Evolutionary conservation across 1,140 invertebrate genomes (phyloP), one percentile per base, ranked within the genome.

Genomic region (Magallana gigas): DNA sequence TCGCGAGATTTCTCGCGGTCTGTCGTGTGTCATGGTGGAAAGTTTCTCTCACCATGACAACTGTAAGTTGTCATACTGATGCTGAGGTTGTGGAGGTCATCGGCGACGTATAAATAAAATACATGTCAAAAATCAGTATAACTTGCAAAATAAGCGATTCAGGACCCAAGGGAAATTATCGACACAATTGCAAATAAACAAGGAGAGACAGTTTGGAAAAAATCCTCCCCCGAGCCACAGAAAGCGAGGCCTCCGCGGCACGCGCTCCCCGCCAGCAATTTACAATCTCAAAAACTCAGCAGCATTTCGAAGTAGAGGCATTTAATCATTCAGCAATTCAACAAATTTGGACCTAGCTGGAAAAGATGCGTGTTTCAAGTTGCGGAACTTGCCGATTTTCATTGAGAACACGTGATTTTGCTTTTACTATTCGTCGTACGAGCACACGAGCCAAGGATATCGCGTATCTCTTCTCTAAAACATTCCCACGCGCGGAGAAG

Each of bases 251-350:
- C 68, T 29, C 68, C 68, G 36, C 68, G 68, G 68, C 68, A 76
- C 68, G 68, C 68, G 68, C 68, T 76, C 68, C 23, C 60, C 12
- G 68, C 14, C 68, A 12, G 36, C 23, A 76, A 76, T 76, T 76
- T 76, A 76, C 68, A 76, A 76, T 76, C 68, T 76, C 68, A 76
- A 76, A 76, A 76, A 76, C 68, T 76, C 68, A 29, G 23, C 68
- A 76, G 60, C 23, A 76, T 36, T 76, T 36, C 9, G 29, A 29
- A 76, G 68, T 29, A 4, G 68, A 8, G 23, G 68, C 23, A 76
- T 76, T 76, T 76, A 36, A 76, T 76, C 68, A 23, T 76, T 76
- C 68, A 29, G 68, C 68, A 76, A 29, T 29, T 76, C 68, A 76
- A 76, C 68, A 76, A 76, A 76, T 76, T 76, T 76, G 68, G 68